Evolutionary conservation across 2,113 vertebrate genomes (phyloP), one percentile per base, ranked within the genome.

Genomic region (Barbus barbus): DNA sequence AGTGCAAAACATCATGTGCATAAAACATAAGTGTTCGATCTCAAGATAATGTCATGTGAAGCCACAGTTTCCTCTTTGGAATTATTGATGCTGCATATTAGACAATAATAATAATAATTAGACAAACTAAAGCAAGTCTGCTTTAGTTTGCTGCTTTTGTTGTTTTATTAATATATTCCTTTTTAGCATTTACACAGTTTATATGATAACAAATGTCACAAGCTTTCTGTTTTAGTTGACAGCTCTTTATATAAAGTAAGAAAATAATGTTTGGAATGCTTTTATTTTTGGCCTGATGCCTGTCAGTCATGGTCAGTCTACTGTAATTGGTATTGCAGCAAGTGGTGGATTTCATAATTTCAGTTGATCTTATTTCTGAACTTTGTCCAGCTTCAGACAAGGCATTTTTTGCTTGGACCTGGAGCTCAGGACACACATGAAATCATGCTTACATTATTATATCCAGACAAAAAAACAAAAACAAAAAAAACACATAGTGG

Each of bases 241-340:
- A 48, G 5, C 46, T 22, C 20, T n/a, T 38, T 38, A n/a, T n/a
- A n/a, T n/a, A 1, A 0, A 58, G 53, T 9, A 38, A 11, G 31
- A 11, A 69, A 4, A 12, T 65, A 41, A 31, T 58, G 31, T 77
- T 38, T 33, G 16, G 33, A 53, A 76, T 78, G 2, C 33, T n/a
- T 36, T 58, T 58, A 36, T 58, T 78, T 38, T 38, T 78, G 75
- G 75, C 75, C 33, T 38, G 11, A 8, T 77, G 11, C n/a, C n/a
- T n/a, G n/a, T 28, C 65, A 79, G 26, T 18, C 26, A 31, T 18
- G 61, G 26, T 63, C 5, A 63, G 72, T 83, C 46, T 41, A 2
- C 9, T 81, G 20, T 22, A 33, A n/a, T 7, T 79, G 84, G 88
- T 91, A 88, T 90, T 89, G 92, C 87, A 92, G 90, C 84, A 79